phyloP scores from a whole-genome alignment of 2,888 invertebrate genomes.

The Tenodera sinensis region DNA sequence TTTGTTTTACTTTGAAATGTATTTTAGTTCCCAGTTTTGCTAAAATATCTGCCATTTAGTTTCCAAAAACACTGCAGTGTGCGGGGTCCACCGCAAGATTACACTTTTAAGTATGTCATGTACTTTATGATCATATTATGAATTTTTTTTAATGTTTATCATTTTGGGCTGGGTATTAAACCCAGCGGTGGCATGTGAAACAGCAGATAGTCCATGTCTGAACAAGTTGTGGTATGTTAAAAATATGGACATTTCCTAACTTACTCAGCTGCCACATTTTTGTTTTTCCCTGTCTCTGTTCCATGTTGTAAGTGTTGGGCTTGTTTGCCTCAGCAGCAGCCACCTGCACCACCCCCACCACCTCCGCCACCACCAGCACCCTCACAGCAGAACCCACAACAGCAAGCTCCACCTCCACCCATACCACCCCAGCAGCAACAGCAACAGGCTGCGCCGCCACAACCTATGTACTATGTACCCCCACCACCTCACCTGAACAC shows the following conservation, averaged over 20 bases:
- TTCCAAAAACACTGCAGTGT: too few relatives aligned
- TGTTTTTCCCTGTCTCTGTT: neutral
- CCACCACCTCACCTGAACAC: slow-evolving; percentile 12
- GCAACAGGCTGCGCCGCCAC: neutral
- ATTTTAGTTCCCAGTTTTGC: too few relatives aligned
- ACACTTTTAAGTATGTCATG: too few relatives aligned
- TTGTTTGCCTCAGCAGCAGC: neutral
- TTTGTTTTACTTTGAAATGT: too few relatives aligned
- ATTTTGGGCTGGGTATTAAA: too few relatives aligned
- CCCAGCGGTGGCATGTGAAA: too few relatives aligned
- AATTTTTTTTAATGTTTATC: too few relatives aligned
- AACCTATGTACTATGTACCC: slow-evolving; percentile 17
- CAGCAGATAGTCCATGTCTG: too few relatives aligned
- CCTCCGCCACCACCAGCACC: neutral
- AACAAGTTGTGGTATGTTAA: neutral
- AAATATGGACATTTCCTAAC: neutral
- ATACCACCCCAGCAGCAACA: neutral
- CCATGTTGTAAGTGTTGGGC: neutral
- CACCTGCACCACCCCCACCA: neutral
- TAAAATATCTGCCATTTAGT: too few relatives aligned
- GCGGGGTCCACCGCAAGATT: too few relatives aligned
- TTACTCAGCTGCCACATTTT: neutral
- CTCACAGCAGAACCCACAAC: neutral
- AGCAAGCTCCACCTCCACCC: neutral
- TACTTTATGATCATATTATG: too few relatives aligned